Percentiles rank a stretch among this genome's conserved stretches.
phyloP scores from a whole-genome alignment of 2,888 invertebrate species.

The Adelognathus sp. region DNA sequence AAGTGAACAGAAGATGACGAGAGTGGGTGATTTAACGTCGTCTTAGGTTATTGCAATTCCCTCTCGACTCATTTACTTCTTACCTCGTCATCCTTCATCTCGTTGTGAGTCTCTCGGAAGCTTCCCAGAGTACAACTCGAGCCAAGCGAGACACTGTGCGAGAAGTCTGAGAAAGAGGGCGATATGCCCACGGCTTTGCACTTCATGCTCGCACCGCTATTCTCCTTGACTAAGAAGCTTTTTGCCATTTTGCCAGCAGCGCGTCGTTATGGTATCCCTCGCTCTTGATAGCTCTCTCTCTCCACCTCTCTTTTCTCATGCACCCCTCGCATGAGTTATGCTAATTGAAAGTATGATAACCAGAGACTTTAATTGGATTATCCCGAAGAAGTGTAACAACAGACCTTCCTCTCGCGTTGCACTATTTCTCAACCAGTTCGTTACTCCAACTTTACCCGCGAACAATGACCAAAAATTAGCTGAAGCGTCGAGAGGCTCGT shows the following conservation, averaged over 20 bases:
- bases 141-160: neutral
- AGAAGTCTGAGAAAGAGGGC: neutral
- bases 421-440: neutral
- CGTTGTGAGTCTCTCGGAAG: conserved; percentile 34
- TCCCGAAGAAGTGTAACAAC: conserved; percentile 17
- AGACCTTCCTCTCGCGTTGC: neutral
- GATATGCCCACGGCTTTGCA: conserved; percentile 59
- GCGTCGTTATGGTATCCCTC: conserved; percentile 66
- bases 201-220: conserved; percentile 34
- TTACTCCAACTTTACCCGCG: neutral
- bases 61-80: conserved; percentile 71
- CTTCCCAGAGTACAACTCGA: conserved; percentile 15
- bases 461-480: neutral
- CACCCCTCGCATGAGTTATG: conserved; percentile 74
- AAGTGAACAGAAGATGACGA: neutral
- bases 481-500: neutral
- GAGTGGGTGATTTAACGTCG: conserved; percentile 38
- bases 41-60: conserved; percentile 27
- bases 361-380: conserved; percentile 71
- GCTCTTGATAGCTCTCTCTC: too few species aligned
- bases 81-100: conserved; percentile 62
- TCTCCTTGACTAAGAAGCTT: conserved; percentile 30
- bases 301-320: neutral
- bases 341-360: conserved; percentile 75
- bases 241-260: conserved; percentile 64